Conservation (phyloP, 2,797 vertebrate genomes). For the Sorex maritimensis region DNA sequence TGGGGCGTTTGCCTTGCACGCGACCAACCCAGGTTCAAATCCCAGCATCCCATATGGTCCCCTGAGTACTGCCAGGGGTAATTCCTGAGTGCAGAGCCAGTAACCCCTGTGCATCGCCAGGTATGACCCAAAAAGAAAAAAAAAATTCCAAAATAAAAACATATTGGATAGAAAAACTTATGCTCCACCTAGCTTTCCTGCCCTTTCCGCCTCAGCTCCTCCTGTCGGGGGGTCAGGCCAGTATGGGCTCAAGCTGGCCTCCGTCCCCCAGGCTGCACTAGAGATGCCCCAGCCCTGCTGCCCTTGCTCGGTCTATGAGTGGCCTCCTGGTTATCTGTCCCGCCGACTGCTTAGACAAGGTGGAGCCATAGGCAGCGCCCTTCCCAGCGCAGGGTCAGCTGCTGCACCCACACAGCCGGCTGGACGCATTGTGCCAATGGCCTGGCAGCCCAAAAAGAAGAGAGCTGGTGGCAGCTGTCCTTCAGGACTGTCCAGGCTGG, state of each 20-base stretch:
- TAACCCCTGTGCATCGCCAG: no score
- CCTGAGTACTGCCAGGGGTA: no score
- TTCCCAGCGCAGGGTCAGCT: not conserved
- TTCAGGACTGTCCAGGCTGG: not conserved
- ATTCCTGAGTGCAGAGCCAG: no score
- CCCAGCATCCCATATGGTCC: no score
- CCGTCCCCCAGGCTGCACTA: not conserved
- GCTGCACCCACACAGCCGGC: no score
- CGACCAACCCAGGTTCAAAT: no score
- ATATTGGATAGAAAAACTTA: not conserved
- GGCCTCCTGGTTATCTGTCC: not conserved
- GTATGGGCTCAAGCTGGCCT: not conserved
- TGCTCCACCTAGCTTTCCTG: not conserved
- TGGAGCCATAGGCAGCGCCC: not conserved
- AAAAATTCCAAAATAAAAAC: no score
- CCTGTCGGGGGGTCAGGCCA: not conserved
- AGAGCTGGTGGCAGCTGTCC: not conserved
- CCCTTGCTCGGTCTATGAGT: no score
- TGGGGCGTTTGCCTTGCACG: no score
- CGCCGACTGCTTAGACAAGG: not conserved
- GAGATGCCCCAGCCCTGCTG: not conserved
- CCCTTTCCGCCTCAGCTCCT: not conserved
- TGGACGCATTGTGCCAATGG: not conserved
- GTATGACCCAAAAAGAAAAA: no score
- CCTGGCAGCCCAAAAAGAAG: no score